Evolutionary conservation across 2,113 vertebrate species (phyloP), one percentile per base, ranked within the genome.

Genomic region (Phoenicopterus ruber): DNA sequence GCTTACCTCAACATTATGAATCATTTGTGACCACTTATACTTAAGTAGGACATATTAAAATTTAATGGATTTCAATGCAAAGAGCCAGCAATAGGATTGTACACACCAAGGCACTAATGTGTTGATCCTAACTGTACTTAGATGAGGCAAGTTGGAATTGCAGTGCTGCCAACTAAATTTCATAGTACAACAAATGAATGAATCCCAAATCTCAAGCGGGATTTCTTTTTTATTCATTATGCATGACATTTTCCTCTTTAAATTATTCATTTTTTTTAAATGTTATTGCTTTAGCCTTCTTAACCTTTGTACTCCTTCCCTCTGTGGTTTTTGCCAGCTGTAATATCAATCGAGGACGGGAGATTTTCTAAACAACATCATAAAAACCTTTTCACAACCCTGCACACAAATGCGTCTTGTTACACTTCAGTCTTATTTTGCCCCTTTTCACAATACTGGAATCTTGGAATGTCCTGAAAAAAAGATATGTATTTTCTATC

Each of bases 11-110:
- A 93, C 78, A 82, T 97, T 96, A 97, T 94, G 96, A 98, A 97
- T 97, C 97, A 98, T 97, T 97, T 97, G 97, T 98, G 97, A 94
- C 95, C 97, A 98, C 97, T 98, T 98, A 97, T 4, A 73, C 81
- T 96, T 97, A 97, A 97, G 97, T 88, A 65, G 96, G 78, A 85
- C 62, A 67, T 87, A 98, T 98, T 97, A 98, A 98, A 97, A 91
- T 98, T 94, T 98, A 98, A 98, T 98, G 92, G 44, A 82, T 95
- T 97, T 96, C 73, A 25, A 90, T 36, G 62, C 90, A 92, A 96
- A 96, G 82, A 97, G 95, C 82, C 86, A 96, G 97, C 94, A 97
- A 89, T 40, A 81, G 31, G 82, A 92, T 66, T 46, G 63, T 70
- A 94, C 86, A 94, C 82, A 97, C 84, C 81, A 86, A 97, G 88